phyloP scores from a whole-genome alignment of 2,797 vertebrate genomes.

The Morelia viridis region DNA sequence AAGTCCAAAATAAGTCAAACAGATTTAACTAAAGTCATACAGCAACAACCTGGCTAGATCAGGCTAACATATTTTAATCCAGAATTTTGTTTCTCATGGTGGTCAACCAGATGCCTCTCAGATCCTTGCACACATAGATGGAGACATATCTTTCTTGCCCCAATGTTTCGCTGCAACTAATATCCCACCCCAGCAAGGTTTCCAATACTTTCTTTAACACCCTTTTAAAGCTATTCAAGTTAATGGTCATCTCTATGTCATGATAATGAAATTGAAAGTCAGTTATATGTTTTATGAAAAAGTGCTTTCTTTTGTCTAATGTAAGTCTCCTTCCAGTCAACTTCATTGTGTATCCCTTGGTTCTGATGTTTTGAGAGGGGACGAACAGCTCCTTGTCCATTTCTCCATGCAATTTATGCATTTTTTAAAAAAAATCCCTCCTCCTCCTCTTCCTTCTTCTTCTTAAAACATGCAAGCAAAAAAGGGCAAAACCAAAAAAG shows the following conservation, averaged over 20 bases:
- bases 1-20: not conserved
- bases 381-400: not conserved
- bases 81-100: too few relatives aligned
- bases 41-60: too few relatives aligned
- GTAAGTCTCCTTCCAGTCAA: too few relatives aligned
- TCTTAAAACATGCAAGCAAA: not conserved
- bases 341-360: too few relatives aligned
- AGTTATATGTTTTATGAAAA: too few relatives aligned
- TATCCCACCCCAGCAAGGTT: not conserved
- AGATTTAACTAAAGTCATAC: not conserved
- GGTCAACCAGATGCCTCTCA: too few relatives aligned
- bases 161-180: not conserved
- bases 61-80: not conserved
- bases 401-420: not conserved
- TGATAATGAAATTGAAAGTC: not conserved
- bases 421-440: too few relatives aligned
- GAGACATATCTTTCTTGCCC: not conserved
- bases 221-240: not conserved
- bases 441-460: not conserved
- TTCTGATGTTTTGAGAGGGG: too few relatives aligned
- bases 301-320: too few relatives aligned
- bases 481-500: not conserved
- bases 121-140: too few relatives aligned
- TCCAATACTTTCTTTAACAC: not conserved
- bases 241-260: not conserved